Percentiles rank a stretch among this genome's conserved stretches.
Evolutionary conservation across 2,113 vertebrate species (phyloP).

Genomic region (Tachuris rubrigastra): DNA sequence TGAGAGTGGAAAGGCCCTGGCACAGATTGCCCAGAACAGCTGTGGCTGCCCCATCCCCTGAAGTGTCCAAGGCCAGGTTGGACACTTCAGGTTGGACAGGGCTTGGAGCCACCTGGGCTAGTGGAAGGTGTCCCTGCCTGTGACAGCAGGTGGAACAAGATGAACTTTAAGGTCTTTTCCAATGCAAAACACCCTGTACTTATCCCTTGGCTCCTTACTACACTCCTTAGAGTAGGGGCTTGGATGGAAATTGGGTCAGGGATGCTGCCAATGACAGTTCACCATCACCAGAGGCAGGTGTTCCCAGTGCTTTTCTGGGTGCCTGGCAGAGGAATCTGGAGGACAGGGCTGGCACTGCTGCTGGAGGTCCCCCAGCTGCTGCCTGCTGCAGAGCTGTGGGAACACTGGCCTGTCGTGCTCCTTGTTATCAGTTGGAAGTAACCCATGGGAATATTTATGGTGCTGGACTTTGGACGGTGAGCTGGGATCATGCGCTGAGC

Average conservation of each 20-base stretch:
- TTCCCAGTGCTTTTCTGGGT: background rate
- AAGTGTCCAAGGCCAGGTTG: fast-evolving
- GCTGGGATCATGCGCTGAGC: background rate
- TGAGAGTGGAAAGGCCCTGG: background rate
- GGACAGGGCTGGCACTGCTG: background rate
- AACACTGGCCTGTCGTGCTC: fast-evolving
- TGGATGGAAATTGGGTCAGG: background rate
- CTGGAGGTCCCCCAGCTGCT: background rate
- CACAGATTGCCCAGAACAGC: background rate
- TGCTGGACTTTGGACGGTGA: background rate
- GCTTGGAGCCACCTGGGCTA: background rate
- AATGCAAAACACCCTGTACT: background rate
- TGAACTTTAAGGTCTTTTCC: background rate
- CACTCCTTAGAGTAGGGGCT: background rate
- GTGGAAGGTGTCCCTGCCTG: background rate
- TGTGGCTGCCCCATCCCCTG: background rate
- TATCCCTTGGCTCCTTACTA: background rate
- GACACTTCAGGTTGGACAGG: fast-evolving
- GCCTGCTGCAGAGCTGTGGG: background rate
- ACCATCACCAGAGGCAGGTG: fast-evolving
- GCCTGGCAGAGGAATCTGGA: background rate
- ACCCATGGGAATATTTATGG: background rate
- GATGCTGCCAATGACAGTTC: background rate
- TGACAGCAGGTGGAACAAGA: background rate
- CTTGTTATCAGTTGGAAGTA: background rate